phyloP scores from a whole-genome alignment of 2,888 invertebrate genomes.

The Eristalinus aeneus region DNA sequence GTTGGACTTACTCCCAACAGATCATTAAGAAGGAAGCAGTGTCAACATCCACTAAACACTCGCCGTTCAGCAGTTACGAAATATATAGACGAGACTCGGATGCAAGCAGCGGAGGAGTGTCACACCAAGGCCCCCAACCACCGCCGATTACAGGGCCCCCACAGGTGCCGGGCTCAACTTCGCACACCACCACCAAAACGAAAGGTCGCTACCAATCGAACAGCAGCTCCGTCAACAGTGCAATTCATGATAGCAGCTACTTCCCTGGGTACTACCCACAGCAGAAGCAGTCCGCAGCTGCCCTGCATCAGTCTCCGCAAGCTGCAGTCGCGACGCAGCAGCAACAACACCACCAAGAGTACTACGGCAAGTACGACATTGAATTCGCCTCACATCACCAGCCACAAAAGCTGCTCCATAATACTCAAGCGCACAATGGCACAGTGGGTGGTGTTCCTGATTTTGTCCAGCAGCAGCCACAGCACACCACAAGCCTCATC shows the following conservation, averaged over 20 bases:
- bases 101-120: conserved; percentile 70
- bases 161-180: conserved; percentile 51
- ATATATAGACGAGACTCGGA: conserved; percentile 75
- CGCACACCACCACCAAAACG: conserved; percentile 40
- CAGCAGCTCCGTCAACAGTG: conserved; percentile 46
- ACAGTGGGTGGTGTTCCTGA: conserved; percentile 36
- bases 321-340: conserved; percentile 37
- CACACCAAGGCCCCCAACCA: conserved; percentile 72
- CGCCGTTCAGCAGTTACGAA: conserved; percentile 78
- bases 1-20: conserved; percentile 68
- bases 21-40: conserved; percentile 80
- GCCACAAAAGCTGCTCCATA: conserved; percentile 73
- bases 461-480: conserved; percentile 68
- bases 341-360: conserved; percentile 74
- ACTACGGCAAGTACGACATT: conserved; percentile 80
- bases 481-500: conserved; percentile 71
- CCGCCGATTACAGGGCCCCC: conserved; percentile 48
- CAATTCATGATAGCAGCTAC: conserved; percentile 75
- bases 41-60: conserved; percentile 79
- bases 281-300: conserved; percentile 72
- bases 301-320: conserved; percentile 70
- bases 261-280: conserved; percentile 78
- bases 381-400: conserved; percentile 75
- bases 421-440: conserved; percentile 50
- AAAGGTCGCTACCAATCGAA: conserved; percentile 56